Evolutionary conservation across 2,797 vertebrate species (phyloP).

Genomic region (Notolabrus celidotus): DNA sequence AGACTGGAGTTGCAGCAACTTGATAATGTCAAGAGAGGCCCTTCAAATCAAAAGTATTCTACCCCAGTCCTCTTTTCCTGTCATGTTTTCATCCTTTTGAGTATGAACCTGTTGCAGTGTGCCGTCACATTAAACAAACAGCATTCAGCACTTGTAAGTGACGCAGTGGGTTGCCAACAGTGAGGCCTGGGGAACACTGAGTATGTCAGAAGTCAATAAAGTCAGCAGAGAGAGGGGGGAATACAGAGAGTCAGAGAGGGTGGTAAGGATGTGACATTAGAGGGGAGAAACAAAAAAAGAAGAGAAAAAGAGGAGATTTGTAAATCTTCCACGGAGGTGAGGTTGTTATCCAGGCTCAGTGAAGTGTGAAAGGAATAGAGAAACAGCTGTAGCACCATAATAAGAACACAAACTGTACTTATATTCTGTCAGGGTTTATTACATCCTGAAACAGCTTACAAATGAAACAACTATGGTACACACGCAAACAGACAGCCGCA

Average conservation of each 20-base stretch:
- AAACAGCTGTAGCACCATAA: constrained; percentile 57
- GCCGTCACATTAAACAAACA: constrained; percentile 6
- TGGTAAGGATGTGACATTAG: constrained; percentile 16
- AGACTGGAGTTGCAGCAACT: not conserved
- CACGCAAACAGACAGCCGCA: not conserved
- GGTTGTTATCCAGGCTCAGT: constrained; percentile 64
- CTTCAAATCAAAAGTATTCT: constrained; percentile 13
- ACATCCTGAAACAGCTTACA: constrained; percentile 31
- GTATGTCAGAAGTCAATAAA: constrained; percentile 66
- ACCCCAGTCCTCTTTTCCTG: not conserved
- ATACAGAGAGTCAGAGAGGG: constrained; percentile 8
- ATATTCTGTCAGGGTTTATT: constrained; percentile 38
- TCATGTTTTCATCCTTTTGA: constrained; percentile 8
- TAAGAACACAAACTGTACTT: constrained; percentile 44
- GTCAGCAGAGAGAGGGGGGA: constrained; percentile 30
- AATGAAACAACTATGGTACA: constrained; percentile 23
- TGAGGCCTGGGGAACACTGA: constrained; percentile 63
- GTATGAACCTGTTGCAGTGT: not conserved
- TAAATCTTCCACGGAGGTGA: constrained; percentile 50
- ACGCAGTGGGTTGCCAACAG: constrained; percentile 73
- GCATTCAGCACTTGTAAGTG: constrained; percentile 34
- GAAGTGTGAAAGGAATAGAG: constrained; percentile 66
- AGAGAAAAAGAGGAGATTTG: constrained; percentile 32
- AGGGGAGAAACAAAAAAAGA: constrained; percentile 29
- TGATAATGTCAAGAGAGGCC: constrained; percentile 22